phyloP scores from a whole-genome alignment of 2,113 vertebrate species.

The Chaetodon trifascialis region DNA sequence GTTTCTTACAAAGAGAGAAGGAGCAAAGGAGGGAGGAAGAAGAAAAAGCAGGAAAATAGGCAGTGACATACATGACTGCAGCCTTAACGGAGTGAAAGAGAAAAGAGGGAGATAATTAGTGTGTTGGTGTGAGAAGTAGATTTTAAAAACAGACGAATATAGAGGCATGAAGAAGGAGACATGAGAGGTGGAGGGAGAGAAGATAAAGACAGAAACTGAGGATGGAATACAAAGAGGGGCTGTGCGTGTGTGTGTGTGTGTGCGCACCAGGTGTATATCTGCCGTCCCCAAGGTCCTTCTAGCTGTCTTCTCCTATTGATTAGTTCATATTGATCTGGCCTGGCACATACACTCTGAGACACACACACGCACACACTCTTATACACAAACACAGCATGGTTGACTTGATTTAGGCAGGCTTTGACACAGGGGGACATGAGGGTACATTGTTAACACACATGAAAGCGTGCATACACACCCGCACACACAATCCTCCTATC shows the following conservation, averaged over 20 bases:
- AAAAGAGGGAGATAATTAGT: slow-evolving; percentile 36
- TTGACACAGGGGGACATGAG: slow-evolving; percentile 69
- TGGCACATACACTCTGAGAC: slow-evolving; percentile 46
- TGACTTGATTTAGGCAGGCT: slow-evolving; percentile 75
- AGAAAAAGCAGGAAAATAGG: slow-evolving; percentile 9
- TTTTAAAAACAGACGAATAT: slow-evolving; percentile 34
- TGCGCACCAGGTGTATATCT: slow-evolving; percentile 68
- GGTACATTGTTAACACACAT: slow-evolving; percentile 74
- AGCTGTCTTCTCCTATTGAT: slow-evolving; percentile 82
- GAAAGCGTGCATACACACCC: slow-evolving; percentile 11
- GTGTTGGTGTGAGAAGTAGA: slow-evolving; percentile 45
- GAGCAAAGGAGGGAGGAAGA: neutral
- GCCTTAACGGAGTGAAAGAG: neutral
- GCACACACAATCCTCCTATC: slow-evolving; percentile 33
- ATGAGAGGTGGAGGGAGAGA: slow-evolving; percentile 48
- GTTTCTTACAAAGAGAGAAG: neutral
- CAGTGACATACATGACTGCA: slow-evolving; percentile 11
- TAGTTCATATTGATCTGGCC: slow-evolving; percentile 79
- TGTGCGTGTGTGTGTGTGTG: slow-evolving; percentile 39
- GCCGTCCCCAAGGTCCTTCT: slow-evolving; percentile 79
- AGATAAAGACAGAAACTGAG: slow-evolving; percentile 67
- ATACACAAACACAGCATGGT: slow-evolving; percentile 49
- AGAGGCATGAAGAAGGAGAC: slow-evolving; percentile 45
- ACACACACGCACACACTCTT: slow-evolving; percentile 42
- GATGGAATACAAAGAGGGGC: slow-evolving; percentile 68